Evolutionary conservation across 2,113 vertebrate genomes (phyloP), one percentile per base, ranked within the genome.

Genomic region (Erpornis zantholeuca): DNA sequence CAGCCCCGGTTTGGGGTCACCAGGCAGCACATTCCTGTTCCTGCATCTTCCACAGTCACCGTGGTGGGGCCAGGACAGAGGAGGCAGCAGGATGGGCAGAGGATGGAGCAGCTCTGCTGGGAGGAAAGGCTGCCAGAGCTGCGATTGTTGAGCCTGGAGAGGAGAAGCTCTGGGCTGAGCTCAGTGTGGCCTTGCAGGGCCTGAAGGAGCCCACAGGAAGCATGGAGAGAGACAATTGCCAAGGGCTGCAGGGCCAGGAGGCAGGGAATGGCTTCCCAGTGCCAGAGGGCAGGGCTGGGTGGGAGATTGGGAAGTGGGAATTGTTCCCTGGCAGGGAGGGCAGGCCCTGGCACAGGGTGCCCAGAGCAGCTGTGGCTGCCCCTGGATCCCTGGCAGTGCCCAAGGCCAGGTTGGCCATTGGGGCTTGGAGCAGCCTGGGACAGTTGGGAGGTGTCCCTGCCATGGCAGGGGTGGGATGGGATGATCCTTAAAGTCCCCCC

Each of bases 401-500:
- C 76, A 5, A 79, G 49, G 60, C 24, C 60, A 65, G 76, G 31
- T 0, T 35, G 61, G 60, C 54, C 50, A 40, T 0, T 21, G 33
- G 57, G 57, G 44, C 44, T 77, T 2, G 56, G 73, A 63, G 28
- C 35, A 15, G 2, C 59, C 54, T 52, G 61, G 77, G 10, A 25
- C 36, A 40, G 54, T 23, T 23, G 79, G 65, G 0, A 70, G 36
- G 25, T 42, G 80, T 52, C 56, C 66, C 80, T 82, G 66, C 35
- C 35, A 19, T 8, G 76, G 50, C 69, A 25, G 36, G 21, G 49
- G 15, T 33, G 69, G 38, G 13, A 16, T 23, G n/a, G 64, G 80
- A 0, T 19, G 40, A 0, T 0, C 1, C 25, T 3, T 2, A 0
- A 8, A 25, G 25, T 35, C 45, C 6, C 20, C 5, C 35, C 35